phyloP scores from a whole-genome alignment of 1,140 invertebrate species.

The Bombus waltoni region DNA sequence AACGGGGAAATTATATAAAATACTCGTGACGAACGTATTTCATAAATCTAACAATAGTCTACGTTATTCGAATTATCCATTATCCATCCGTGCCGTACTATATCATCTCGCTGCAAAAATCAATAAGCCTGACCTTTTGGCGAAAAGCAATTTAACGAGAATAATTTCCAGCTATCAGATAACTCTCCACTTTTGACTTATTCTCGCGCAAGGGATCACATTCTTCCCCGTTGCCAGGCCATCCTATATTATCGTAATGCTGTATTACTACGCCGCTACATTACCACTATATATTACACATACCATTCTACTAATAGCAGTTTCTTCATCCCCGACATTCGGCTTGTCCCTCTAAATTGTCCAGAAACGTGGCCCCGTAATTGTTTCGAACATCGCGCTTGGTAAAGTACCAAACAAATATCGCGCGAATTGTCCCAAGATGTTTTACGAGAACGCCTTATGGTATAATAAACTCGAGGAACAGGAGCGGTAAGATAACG shows the following conservation, averaged over 20 bases:
- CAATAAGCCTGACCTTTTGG: not conserved
- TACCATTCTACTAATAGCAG: not conserved
- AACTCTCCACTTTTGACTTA: not conserved
- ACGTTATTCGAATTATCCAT: not conserved
- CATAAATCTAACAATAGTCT: not conserved
- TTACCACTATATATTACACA: not conserved
- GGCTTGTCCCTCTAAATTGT: not conserved
- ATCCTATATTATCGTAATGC: not conserved
- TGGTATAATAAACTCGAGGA: constrained; percentile 1
- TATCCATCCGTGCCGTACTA: not conserved
- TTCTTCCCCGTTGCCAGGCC: not conserved
- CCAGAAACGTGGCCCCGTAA: not conserved
- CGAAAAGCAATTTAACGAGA: not conserved
- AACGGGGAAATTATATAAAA: no score
- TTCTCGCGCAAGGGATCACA: not conserved
- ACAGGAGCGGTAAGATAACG: not conserved
- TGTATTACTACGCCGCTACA: not conserved
- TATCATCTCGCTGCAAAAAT: not conserved
- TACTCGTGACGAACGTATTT: not conserved
- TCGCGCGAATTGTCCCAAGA: not conserved
- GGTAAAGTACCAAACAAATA: not conserved
- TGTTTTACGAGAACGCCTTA: not conserved
- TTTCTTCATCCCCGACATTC: not conserved
- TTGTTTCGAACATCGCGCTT: constrained; percentile 4
- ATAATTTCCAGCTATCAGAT: not conserved